Evolutionary conservation across 2,113 vertebrate genomes (phyloP).

Genomic region (Austrofundulus limnaeus): DNA sequence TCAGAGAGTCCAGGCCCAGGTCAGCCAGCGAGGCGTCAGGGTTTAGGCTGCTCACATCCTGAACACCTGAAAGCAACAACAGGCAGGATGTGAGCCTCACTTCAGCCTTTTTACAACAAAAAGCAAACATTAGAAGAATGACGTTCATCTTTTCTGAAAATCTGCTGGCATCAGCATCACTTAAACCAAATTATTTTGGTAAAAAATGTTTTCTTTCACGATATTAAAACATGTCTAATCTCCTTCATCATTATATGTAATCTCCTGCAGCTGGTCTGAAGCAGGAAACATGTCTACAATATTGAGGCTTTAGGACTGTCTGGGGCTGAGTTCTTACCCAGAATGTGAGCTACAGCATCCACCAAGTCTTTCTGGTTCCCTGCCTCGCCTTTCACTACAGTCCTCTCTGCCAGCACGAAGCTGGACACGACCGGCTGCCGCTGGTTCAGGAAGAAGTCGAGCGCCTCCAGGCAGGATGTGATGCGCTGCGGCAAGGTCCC

Average conservation of each 20-base stretch:
- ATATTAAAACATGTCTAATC: too few relatives aligned
- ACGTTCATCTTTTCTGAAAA: too few relatives aligned
- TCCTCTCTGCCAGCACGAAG: constrained; percentile 91
- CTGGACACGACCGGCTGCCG: constrained; percentile 87
- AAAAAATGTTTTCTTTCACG: too few relatives aligned
- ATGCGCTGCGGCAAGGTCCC: constrained; percentile 92
- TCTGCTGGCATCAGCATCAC: too few relatives aligned
- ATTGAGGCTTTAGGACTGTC: too few relatives aligned
- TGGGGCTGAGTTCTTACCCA: constrained; percentile 79
- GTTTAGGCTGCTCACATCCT: constrained; percentile 84
- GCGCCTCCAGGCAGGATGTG: constrained; percentile 89
- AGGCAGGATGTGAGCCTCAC: too few relatives aligned
- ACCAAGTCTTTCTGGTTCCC: constrained; percentile 80
- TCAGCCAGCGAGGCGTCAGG: constrained; percentile 87
- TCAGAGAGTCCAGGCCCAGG: constrained; percentile 93
- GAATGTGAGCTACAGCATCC: constrained; percentile 89
- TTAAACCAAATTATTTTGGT: too few relatives aligned
- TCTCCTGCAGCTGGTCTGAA: too few relatives aligned
- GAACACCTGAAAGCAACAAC: constrained; percentile 82
- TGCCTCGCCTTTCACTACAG: constrained; percentile 61
- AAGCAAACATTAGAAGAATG: too few relatives aligned
- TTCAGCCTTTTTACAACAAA: too few relatives aligned
- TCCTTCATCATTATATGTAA: too few relatives aligned
- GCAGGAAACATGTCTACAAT: too few relatives aligned
- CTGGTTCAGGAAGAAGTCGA: constrained; percentile 90